Conservation (phyloP, 92 coral and sea anemone genomes). For the Umimayanthus kanabou region DNA sequence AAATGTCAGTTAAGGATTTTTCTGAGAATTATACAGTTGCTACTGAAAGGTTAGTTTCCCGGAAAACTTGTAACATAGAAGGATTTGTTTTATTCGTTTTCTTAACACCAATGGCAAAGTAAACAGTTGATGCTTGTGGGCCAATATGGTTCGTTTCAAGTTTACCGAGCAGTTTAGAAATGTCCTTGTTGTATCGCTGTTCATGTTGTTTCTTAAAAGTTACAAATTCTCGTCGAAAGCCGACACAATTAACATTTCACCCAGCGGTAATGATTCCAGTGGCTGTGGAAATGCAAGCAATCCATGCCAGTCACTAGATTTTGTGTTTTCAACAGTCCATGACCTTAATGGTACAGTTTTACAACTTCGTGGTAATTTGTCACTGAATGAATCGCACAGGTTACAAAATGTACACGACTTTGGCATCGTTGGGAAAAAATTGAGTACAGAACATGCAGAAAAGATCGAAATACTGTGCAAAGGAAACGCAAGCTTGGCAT, state of each 20-base stretch:
- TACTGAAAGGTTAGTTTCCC: not conserved
- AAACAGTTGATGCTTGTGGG: not conserved
- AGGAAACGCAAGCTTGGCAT: constrained; percentile 43
- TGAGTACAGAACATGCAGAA: constrained; percentile 29
- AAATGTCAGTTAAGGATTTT: not conserved
- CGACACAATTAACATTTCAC: constrained; percentile 50
- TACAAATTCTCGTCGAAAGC: not conserved
- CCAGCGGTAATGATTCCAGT: constrained; percentile 35
- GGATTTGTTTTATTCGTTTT: not conserved
- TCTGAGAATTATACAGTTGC: not conserved
- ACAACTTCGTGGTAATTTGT: constrained; percentile 45
- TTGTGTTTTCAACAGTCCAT: constrained; percentile 37
- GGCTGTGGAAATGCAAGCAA: constrained; percentile 43
- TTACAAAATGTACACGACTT: constrained; percentile 51
- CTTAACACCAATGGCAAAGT: not conserved
- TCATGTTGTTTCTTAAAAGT: not conserved
- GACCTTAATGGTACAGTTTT: constrained; percentile 51
- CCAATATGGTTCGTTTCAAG: not conserved
- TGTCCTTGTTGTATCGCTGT: not conserved
- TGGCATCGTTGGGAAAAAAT: constrained; percentile 48
- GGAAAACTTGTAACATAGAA: not conserved
- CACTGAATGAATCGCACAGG: constrained; percentile 38
- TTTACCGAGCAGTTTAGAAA: not conserved
- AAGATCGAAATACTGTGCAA: constrained; percentile 52
- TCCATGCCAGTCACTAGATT: constrained; percentile 57